These are phyloP conservation scores for Eospalax fontanierii DNA, from an alignment of 2,797 vertebrate genomes.

Conservation along the genomic window DNA sequence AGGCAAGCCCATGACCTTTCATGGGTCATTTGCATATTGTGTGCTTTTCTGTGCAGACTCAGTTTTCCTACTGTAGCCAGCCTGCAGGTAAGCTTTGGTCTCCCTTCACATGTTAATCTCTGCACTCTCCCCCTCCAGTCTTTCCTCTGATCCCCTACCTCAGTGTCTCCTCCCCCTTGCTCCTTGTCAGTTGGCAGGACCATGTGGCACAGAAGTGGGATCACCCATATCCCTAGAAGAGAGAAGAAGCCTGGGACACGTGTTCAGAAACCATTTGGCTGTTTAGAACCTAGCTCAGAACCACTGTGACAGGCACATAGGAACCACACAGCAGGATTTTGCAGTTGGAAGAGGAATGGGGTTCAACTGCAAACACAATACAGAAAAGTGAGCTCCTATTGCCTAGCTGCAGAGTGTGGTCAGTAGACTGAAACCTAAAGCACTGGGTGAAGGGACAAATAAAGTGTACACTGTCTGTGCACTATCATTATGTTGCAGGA, in stretches of 20 bases:
- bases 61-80: background rate
- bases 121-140: too few relatives aligned
- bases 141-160: background rate
- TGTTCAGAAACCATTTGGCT: background rate
- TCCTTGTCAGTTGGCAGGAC: background rate
- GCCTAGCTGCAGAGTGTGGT: background rate
- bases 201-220: background rate
- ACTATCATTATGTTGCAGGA: too few relatives aligned
- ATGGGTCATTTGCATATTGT: background rate
- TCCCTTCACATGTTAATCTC: background rate
- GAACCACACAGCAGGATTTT: accelerated
- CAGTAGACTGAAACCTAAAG: background rate
- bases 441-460: background rate
- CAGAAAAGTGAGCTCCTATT: background rate
- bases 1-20: background rate
- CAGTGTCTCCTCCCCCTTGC: background rate
- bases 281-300: background rate
- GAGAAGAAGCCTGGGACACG: background rate
- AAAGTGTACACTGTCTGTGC: background rate
- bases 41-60: background rate
- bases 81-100: too few relatives aligned
- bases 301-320: too few relatives aligned
- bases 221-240: too few relatives aligned
- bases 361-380: background rate
- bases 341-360: background rate